Evolutionary conservation across 2,113 vertebrate genomes (phyloP), one percentile per base, ranked within the genome.

Genomic region (Hemicordylus capensis): DNA sequence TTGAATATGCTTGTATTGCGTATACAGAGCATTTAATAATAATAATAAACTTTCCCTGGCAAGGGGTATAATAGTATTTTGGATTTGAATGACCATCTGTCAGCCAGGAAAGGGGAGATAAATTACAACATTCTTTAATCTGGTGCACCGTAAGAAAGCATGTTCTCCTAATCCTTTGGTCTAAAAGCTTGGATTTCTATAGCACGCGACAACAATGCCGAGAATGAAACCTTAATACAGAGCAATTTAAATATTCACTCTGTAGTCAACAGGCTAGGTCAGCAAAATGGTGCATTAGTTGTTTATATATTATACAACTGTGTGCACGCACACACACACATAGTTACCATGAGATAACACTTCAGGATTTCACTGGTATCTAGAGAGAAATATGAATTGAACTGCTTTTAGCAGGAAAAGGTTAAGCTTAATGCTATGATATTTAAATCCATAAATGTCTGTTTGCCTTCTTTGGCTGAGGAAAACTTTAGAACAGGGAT

Each of bases 41-140:
- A 37, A 90, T 90, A 89, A 94, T 93, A 93, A 44, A 86, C 91
- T 92, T 87, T 80, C 89, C 91, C 85, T 76, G 85, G 92, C 86
- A 83, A 85, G 86, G 84, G 89, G 61, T 90, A 92, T 90, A 93
- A 94, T 89, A 64, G 90, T 89, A 92, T 97, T 96, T 97, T 98
- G 75, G 93, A 94, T 93, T 95, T 93, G 91, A 91, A 93, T 95
- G 93, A 93, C 95, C 95, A 96, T 95, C 95, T 95, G 95, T 93
- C 94, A 92, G 90, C 93, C 93, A 93, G 90, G 88, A 74, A 93
- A 95, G 88, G 84, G 61, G 79, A 90, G 93, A 95, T 94, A 93
- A 93, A 95, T 95, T 89, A 92, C 92, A 93, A 89, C 56, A 74
- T 89, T 88, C 90, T 87, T 89, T 95, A 95, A 96, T 96, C 93